phyloP scores from a whole-genome alignment of 2,113 vertebrate species.

The Dermatemys mawii region DNA sequence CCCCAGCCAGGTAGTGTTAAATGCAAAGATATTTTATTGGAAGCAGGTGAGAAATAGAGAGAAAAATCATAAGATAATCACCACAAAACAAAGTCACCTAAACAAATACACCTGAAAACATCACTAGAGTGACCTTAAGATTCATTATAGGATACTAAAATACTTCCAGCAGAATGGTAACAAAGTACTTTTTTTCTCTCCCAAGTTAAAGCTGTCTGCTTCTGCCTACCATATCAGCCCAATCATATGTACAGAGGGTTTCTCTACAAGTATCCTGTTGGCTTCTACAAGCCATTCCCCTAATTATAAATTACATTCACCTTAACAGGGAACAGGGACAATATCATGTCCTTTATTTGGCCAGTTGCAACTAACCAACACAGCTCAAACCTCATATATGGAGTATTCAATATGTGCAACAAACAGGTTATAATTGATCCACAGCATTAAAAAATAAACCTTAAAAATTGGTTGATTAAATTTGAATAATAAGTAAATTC shows the following conservation, averaged over 20 bases:
- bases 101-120: not conserved
- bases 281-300: not conserved
- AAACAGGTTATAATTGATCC: not conserved
- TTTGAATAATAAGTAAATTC: not conserved
- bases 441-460: not conserved
- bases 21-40: not conserved
- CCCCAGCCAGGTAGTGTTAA: not conserved
- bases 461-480: not conserved
- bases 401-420: not conserved
- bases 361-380: not conserved
- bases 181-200: not conserved
- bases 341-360: not conserved
- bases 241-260: not conserved
- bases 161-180: not conserved
- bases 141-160: not conserved
- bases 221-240: not conserved
- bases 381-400: fast-evolving
- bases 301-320: slow-evolving; percentile 28
- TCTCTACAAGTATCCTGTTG: not conserved
- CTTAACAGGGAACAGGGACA: slow-evolving; percentile 9
- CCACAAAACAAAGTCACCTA: not conserved
- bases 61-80: not conserved
- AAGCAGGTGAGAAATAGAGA: not conserved
- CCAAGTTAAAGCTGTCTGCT: not conserved
- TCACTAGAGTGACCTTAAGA: not conserved